Evolutionary conservation across 2,888 invertebrate genomes (phyloP), one percentile per base, ranked within the genome.

Genomic region (Arenicola marina): DNA sequence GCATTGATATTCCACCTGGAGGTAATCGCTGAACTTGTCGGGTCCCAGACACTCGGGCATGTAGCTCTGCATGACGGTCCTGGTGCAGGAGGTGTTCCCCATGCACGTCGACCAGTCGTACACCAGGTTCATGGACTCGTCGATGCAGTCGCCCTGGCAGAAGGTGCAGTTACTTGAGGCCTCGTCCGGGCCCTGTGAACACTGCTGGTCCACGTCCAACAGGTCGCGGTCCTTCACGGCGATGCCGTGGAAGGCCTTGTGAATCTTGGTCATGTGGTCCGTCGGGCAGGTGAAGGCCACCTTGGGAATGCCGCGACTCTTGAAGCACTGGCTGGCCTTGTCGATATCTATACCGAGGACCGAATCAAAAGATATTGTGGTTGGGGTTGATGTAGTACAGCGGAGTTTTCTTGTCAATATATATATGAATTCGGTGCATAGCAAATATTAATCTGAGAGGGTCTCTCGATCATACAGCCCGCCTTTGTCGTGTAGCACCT

Each of bases 61-160:
- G 56, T 67, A 66, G 1, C 62, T 62, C 65, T 68, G 68, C 68
- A 67, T 68, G 34, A 68, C 68, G 1, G 68, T 68, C 1, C 68
- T 51, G 15, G 46, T 33, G 53, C 69, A 67, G 18, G 67, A 63
- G 7, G 59, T 57, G 59, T 68, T 68, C 38, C 69, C 69, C 60
- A 67, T 65, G 44, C 69, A 69, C 1, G 69, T 68, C 4, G 65
- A 65, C 69, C 69, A 69, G 46, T 69, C 69, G 38, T 69, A 69
- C 28, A 67, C 65, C 34, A 63, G 63, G 59, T 69, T 67, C 69
- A 67, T 69, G 1, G 61, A 61, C 32, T 69, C 69, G 21, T 69
- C 69, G 38, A 65, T 56, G 45, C 69, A 69, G 62, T 69, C 69
- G 0, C 67, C 67, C 18, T 28, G n/a, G 43, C 69, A 69, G 46